Evolutionary conservation across 1,140 invertebrate genomes (phyloP).

Genomic region (Brachionus rotundiformis): DNA sequence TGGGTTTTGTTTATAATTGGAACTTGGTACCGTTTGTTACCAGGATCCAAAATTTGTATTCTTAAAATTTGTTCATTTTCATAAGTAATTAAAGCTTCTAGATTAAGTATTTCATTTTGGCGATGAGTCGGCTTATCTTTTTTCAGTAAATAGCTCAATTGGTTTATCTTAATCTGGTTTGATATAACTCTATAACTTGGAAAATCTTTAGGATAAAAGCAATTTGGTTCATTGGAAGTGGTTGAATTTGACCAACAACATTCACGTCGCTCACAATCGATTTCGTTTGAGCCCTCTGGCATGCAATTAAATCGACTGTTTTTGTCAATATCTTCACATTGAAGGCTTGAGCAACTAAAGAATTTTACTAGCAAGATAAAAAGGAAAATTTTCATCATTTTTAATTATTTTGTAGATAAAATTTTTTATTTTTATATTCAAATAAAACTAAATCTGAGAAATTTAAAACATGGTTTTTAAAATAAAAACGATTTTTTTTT

Average conservation of each 20-base stretch:
- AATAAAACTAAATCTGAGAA: too few relatives aligned
- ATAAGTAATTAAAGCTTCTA: not conserved
- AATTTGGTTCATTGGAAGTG: slow-evolving; percentile 51
- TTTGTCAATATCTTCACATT: slow-evolving; percentile 37
- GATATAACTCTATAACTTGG: slow-evolving; percentile 31
- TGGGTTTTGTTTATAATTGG: slow-evolving; percentile 53
- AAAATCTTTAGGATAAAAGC: slow-evolving; percentile 52
- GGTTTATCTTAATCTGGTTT: not conserved
- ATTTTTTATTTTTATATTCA: too few relatives aligned
- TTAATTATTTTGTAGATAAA: too few relatives aligned
- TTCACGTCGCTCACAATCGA: slow-evolving; percentile 14
- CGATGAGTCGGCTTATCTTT: slow-evolving; percentile 14
- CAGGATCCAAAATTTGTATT: slow-evolving; percentile 57
- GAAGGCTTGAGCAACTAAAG: too few relatives aligned
- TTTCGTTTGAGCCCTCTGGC: slow-evolving; percentile 53
- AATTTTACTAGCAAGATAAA: too few relatives aligned
- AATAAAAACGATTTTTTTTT: too few relatives aligned
- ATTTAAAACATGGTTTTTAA: too few relatives aligned
- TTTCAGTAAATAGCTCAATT: not conserved
- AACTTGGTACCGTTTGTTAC: slow-evolving; percentile 61
- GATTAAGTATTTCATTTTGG: slow-evolving; percentile 20
- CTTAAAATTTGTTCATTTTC: not conserved
- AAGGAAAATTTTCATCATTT: too few relatives aligned
- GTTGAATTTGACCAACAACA: slow-evolving; percentile 52
- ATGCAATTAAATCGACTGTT: slow-evolving; percentile 55